Conservation (phyloP, 2,797 vertebrate genomes). For the Gallinago solitaria region DNA sequence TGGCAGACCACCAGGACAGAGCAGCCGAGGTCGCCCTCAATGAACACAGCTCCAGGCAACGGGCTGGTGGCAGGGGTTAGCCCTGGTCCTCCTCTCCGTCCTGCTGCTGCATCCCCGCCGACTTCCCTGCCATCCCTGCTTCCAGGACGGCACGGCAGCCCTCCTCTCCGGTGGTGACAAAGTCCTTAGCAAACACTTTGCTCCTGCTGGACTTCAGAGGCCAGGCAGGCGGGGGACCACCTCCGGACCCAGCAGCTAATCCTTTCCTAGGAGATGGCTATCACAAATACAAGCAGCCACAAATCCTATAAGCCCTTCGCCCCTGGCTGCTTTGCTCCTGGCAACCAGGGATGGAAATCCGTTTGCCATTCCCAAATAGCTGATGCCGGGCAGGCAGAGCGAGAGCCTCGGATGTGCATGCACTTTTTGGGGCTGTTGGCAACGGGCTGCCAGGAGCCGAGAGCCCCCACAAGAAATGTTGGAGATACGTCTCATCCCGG, state of each 20-base stretch:
- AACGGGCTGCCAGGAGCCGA: not conserved
- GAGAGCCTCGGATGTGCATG: not conserved
- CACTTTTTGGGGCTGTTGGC: not conserved
- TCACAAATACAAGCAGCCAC: not conserved
- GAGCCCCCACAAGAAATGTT: rapidly evolving
- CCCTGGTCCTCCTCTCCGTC: rapidly evolving
- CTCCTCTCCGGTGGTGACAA: rapidly evolving
- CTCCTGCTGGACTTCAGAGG: not conserved
- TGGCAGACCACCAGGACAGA: not conserved
- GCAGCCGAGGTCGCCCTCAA: rapidly evolving
- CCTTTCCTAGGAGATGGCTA: constrained; percentile 14
- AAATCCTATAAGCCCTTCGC: not conserved
- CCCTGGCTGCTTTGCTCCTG: not conserved
- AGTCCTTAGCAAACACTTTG: not conserved
- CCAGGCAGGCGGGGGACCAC: not conserved
- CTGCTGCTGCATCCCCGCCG: not conserved
- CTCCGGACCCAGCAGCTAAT: not conserved
- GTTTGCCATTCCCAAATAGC: not conserved
- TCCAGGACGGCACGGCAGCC: not conserved
- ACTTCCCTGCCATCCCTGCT: not conserved
- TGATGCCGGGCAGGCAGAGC: rapidly evolving
- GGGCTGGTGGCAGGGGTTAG: not conserved
- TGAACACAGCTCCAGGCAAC: not conserved
- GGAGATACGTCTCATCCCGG: rapidly evolving
- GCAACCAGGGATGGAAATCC: not conserved